Evolutionary conservation across 2,113 vertebrate species (phyloP).

Genomic region (Chlamydotis undulata): DNA sequence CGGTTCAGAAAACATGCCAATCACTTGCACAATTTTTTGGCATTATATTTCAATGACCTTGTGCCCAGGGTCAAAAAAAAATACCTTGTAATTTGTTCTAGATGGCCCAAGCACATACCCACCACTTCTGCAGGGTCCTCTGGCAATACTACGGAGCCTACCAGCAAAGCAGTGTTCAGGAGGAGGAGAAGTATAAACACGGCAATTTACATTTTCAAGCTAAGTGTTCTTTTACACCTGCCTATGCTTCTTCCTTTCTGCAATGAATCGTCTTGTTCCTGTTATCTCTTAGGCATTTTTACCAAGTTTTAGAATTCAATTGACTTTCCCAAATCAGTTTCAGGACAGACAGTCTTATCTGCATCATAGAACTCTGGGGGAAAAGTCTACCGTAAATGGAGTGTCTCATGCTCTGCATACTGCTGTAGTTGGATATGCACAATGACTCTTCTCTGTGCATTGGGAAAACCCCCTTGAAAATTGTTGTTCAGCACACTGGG

Average conservation of each 20-base stretch:
- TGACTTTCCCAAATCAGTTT: neutral
- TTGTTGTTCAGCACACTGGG: neutral
- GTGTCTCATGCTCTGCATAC: neutral
- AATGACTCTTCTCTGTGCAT: neutral
- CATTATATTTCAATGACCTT: neutral
- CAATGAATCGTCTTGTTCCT: neutral
- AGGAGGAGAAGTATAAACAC: neutral
- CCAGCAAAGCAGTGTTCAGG: neutral
- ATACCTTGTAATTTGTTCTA: slow-evolving; percentile 13
- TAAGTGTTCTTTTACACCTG: neutral
- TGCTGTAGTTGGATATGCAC: neutral
- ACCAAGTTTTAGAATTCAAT: neutral
- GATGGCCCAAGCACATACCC: neutral
- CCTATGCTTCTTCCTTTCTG: neutral
- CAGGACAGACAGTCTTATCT: neutral
- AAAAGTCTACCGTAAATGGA: neutral
- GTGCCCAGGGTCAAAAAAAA: neutral
- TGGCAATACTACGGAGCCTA: neutral
- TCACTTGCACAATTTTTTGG: neutral
- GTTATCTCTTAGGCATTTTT: neutral
- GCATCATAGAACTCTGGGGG: neutral
- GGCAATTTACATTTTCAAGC: neutral
- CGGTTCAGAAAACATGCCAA: neutral
- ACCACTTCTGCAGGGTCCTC: neutral
- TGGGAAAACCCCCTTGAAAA: neutral